Evolutionary conservation across 2,113 vertebrate species (phyloP).

Genomic region (Dendropsophus ebraccatus): DNA sequence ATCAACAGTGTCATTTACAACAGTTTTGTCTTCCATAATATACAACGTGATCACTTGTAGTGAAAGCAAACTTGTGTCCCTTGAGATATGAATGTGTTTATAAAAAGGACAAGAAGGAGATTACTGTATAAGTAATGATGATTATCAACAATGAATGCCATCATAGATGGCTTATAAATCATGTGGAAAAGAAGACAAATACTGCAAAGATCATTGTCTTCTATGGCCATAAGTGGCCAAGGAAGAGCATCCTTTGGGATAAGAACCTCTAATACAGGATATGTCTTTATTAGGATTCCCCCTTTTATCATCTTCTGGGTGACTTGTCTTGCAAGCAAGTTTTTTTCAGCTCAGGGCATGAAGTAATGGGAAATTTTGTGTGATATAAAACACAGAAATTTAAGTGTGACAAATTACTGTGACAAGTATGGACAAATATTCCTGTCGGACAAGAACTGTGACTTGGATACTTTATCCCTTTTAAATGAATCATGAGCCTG

Average conservation of each 20-base stretch:
- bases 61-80: conserved; percentile 52
- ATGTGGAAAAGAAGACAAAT: conserved; percentile 36
- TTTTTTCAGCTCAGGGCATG: conserved; percentile 32
- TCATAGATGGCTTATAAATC: conserved; percentile 48
- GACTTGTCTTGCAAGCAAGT: conserved; percentile 33
- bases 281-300: conserved; percentile 39
- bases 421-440: conserved; percentile 42
- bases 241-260: conserved; percentile 45
- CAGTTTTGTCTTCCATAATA: conserved; percentile 9
- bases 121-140: conserved; percentile 59
- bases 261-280: conserved; percentile 33
- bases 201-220: conserved; percentile 46
- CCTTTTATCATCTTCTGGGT: conserved; percentile 54
- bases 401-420: conserved; percentile 55
- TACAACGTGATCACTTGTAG: conserved; percentile 39
- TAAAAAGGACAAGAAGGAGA: conserved; percentile 58
- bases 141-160: conserved; percentile 52
- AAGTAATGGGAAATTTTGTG: conserved; percentile 30
- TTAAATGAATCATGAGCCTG: not conserved
- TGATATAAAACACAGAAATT: conserved; percentile 49
- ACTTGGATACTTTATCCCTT: not conserved
- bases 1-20: conserved; percentile 33
- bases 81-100: conserved; percentile 49
- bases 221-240: conserved; percentile 53
- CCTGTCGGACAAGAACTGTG: not conserved